Conservation (phyloP, 2,113 vertebrate species). For the Clinocottus analis region DNA sequence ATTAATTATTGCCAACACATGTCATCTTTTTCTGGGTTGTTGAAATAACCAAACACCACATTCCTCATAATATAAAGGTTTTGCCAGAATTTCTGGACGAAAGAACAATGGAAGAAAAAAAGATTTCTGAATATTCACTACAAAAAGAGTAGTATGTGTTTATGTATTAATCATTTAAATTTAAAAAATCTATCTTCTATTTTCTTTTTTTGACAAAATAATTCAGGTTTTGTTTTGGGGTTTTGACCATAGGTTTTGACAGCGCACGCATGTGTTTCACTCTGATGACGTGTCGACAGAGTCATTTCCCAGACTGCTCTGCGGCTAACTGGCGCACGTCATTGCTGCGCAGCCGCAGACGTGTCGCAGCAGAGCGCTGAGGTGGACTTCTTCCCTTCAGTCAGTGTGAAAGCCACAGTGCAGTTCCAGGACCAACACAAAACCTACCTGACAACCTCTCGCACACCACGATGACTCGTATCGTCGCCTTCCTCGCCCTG, state of each 20-base stretch:
- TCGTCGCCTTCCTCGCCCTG: constrained; percentile 68
- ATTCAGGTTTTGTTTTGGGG: no score
- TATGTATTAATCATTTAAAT: neutral
- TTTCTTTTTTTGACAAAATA: no score
- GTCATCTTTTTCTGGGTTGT: neutral
- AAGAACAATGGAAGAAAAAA: neutral
- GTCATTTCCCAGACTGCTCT: constrained; percentile 56
- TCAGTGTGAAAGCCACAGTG: neutral
- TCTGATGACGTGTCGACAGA: constrained; percentile 71
- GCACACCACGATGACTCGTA: constrained; percentile 68
- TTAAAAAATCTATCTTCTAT: neutral
- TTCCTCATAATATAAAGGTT: neutral
- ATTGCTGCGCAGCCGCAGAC: constrained; percentile 58
- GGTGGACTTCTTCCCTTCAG: constrained; percentile 61
- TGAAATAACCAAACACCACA: neutral
- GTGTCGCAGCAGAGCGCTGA: constrained; percentile 44
- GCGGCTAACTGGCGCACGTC: constrained; percentile 52
- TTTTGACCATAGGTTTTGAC: neutral
- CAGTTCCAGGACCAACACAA: neutral
- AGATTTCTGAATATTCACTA: neutral
- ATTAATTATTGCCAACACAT: neutral
- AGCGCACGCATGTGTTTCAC: neutral
- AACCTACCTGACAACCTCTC: neutral
- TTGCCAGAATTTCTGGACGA: neutral
- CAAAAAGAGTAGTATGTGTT: neutral